Evolutionary conservation across 2,113 vertebrate genomes (phyloP).

Genomic region (Saguinus imperator): DNA sequence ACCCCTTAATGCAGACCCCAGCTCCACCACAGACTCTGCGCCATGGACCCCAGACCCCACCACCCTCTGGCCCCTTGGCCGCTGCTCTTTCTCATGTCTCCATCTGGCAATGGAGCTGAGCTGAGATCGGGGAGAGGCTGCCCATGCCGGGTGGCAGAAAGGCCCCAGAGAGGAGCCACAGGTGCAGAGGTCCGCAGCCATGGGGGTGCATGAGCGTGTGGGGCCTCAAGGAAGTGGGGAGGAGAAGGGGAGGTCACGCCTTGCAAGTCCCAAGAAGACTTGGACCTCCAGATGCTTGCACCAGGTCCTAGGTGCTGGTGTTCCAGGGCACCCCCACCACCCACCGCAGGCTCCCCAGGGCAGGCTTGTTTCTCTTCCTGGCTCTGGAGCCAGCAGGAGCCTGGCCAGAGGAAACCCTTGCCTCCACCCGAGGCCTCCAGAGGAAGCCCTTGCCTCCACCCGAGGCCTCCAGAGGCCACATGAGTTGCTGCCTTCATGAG

Average conservation of each 20-base stretch:
- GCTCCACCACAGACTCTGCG: not conserved
- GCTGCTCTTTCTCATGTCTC: not conserved
- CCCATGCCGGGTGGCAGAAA: not conserved
- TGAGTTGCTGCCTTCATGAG: not conserved
- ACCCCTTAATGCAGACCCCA: not conserved
- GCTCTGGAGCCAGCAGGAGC: not conserved
- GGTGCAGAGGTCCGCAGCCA: not conserved
- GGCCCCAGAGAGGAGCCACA: not conserved
- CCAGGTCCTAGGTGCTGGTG: not conserved
- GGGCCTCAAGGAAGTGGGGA: not conserved
- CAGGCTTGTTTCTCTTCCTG: not conserved
- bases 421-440: not conserved
- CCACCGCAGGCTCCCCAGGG: not conserved
- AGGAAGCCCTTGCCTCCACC: not conserved
- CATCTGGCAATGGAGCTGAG: not conserved
- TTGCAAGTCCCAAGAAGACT: not conserved
- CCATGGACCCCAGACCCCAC: not conserved
- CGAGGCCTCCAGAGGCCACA: not conserved
- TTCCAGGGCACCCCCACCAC: not conserved
- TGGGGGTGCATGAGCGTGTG: not conserved
- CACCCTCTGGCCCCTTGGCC: not conserved
- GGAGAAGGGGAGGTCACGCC: not conserved
- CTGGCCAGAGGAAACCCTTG: not conserved
- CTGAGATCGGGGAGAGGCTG: not conserved
- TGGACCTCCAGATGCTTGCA: not conserved